Evolutionary conservation across 2,113 vertebrate genomes (phyloP).

Genomic region (Seriola aureovittata): DNA sequence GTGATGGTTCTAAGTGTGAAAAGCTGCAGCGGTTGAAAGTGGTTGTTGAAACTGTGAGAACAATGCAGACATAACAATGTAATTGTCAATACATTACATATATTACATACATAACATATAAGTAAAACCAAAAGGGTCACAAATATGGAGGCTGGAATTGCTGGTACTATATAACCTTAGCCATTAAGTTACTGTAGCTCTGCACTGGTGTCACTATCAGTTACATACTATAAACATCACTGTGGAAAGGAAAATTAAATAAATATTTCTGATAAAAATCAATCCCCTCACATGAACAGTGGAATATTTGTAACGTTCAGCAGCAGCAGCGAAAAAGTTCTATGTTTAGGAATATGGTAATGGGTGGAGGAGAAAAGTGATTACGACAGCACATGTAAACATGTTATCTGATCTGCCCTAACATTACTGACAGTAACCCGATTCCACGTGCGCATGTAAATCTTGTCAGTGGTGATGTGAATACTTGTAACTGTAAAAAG

Average conservation of each 20-base stretch:
- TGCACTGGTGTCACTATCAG: too few species aligned
- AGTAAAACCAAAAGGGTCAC: background rate
- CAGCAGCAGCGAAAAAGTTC: background rate
- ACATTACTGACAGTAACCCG: background rate
- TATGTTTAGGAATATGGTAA: background rate
- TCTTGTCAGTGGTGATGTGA: background rate
- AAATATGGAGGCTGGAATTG: background rate
- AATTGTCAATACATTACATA: background rate
- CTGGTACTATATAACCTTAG: background rate
- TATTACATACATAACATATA: background rate
- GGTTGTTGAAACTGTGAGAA: constrained; percentile 19
- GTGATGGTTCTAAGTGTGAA: background rate
- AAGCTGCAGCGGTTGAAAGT: constrained; percentile 10
- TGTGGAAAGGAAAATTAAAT: too few species aligned
- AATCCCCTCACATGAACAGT: too few species aligned
- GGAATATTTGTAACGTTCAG: too few species aligned
- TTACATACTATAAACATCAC: too few species aligned
- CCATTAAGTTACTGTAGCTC: background rate
- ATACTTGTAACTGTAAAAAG: background rate
- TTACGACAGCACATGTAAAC: background rate
- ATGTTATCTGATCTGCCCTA: background rate
- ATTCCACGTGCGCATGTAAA: constrained; percentile 7
- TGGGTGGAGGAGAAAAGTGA: background rate
- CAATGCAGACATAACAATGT: background rate
- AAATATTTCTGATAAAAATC: too few species aligned